phyloP scores from a whole-genome alignment of 2,113 vertebrate species.

The Phylloscopus trochiloides region DNA sequence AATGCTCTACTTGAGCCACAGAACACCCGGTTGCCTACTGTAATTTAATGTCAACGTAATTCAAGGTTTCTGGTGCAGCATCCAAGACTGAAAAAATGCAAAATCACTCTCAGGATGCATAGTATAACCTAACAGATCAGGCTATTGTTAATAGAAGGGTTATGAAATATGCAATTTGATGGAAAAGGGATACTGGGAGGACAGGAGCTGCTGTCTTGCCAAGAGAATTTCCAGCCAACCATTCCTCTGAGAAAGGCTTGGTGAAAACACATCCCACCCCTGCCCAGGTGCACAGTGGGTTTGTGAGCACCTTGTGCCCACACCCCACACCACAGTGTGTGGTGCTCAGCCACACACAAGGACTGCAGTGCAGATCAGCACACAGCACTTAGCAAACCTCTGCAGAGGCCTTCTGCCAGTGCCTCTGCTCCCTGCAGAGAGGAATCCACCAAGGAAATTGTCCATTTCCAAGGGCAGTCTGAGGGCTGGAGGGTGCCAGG shows the following conservation, averaged over 20 bases:
- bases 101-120: neutral
- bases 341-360: neutral
- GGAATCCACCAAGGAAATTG: rapidly evolving
- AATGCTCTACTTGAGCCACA: neutral
- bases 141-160: neutral
- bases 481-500: neutral
- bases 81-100: neutral
- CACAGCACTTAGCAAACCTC: neutral
- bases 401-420: neutral
- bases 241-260: neutral
- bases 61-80: neutral
- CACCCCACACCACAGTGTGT: no score
- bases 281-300: neutral
- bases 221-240: neutral
- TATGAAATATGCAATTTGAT: neutral
- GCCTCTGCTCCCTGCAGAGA: neutral
- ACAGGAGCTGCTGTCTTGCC: neutral
- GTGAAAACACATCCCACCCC: neutral
- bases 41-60: neutral
- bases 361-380: neutral
- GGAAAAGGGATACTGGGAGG: neutral
- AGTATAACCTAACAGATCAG: neutral
- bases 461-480: neutral
- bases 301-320: neutral
- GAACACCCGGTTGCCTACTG: neutral